phyloP scores from a whole-genome alignment of 2,888 invertebrate genomes.

The Pecten maximus region DNA sequence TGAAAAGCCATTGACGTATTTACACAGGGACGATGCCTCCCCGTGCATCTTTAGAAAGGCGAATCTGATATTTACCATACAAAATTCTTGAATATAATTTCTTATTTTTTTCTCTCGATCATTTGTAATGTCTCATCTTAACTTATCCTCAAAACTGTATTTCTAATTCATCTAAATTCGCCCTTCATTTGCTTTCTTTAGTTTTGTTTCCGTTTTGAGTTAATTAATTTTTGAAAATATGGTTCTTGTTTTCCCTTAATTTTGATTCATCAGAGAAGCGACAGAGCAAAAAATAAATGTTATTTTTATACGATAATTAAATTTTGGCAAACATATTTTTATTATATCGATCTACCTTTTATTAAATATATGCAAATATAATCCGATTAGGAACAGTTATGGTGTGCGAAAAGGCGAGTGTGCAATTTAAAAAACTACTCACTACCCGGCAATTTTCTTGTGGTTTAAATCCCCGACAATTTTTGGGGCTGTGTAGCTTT shows the following conservation, averaged over 20 bases:
- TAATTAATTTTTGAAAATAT: background rate
- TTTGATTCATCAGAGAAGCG: background rate
- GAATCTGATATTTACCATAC: slow-evolving; percentile 2
- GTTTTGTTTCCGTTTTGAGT: background rate
- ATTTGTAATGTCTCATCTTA: background rate
- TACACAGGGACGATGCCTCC: background rate
- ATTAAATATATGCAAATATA: slow-evolving; percentile 33
- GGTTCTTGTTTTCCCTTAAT: background rate
- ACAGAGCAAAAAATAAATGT: background rate
- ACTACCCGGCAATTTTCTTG: background rate
- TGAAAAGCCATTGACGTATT: background rate
- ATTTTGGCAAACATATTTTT: slow-evolving; percentile 10
- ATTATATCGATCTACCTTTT: slow-evolving; percentile 12
- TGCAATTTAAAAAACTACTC: background rate
- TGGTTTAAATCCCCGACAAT: background rate
- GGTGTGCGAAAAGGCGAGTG: background rate
- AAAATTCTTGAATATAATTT: background rate
- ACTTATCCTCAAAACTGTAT: background rate
- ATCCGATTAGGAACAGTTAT: background rate
- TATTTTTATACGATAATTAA: background rate
- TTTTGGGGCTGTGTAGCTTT: background rate
- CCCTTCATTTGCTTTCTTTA: background rate
- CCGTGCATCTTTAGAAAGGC: background rate
- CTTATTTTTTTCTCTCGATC: background rate
- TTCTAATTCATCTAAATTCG: background rate